Conservation (phyloP, 2,113 vertebrate genomes). For the Tragulus kanchil region DNA sequence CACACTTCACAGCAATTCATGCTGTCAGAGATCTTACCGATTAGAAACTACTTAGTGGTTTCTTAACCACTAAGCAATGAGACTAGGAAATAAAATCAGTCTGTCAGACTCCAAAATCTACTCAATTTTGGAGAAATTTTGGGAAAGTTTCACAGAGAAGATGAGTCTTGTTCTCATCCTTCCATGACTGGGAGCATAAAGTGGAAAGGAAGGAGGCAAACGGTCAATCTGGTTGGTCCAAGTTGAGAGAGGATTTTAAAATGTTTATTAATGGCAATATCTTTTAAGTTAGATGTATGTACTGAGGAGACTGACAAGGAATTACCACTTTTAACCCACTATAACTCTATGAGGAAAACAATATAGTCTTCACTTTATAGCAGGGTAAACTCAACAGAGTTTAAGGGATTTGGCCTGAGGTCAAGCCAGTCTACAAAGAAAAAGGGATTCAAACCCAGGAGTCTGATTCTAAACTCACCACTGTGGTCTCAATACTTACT, state of each 20-base stretch:
- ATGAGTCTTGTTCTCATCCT: not conserved
- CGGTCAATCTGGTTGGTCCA: not conserved
- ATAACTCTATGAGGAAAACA: not conserved
- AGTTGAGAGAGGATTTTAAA: not conserved
- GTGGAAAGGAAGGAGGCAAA: conserved; percentile 30
- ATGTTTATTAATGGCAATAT: not conserved
- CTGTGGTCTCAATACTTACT: not conserved
- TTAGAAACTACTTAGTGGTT: conserved; percentile 8
- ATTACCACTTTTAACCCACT: not conserved
- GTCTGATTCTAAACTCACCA: not conserved
- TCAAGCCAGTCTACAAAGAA: not conserved
- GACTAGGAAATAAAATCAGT: not conserved
- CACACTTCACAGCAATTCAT: not conserved
- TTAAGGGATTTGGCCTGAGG: not conserved
- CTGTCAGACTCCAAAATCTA: not conserved
- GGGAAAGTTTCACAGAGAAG: not conserved
- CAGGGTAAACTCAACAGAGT: not conserved
- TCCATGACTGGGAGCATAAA: not conserved
- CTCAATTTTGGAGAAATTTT: too few relatives aligned
- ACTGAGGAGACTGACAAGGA: not conserved
- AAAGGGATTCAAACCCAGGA: not conserved
- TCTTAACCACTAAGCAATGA: conserved; percentile 13
- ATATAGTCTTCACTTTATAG: conserved; percentile 10
- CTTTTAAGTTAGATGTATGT: conserved; percentile 18
- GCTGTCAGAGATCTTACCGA: not conserved